phyloP scores from a whole-genome alignment of 92 coral and sea anemone genomes.

The Bergia puertoricense region DNA sequence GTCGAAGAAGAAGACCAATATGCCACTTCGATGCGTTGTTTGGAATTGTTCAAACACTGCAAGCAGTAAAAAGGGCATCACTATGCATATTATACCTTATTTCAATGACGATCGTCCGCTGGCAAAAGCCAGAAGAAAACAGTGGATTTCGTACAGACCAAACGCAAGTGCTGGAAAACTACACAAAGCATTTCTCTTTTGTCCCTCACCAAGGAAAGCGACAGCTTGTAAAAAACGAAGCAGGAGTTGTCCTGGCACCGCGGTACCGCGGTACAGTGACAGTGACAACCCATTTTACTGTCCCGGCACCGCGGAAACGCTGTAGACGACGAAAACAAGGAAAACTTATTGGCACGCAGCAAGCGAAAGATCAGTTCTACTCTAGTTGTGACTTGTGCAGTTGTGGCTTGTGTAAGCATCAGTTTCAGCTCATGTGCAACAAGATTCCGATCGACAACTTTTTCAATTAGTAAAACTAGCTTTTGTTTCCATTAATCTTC shows the following conservation, averaged over 20 bases:
- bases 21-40: conserved; percentile 8
- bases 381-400: conserved; percentile 17
- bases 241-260: conserved; percentile 22
- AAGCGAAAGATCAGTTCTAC: conserved; percentile 22
- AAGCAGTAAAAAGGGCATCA: conserved; percentile 13
- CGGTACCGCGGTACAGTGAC: conserved; percentile 12
- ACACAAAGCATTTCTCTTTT: conserved; percentile 1
- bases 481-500: conserved; percentile 10
- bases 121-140: conserved; percentile 18
- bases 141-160: conserved; percentile 3
- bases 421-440: conserved; percentile 32
- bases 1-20: conserved; percentile 19
- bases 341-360: conserved; percentile 8
- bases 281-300: too few species aligned
- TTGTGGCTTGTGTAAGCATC: conserved; percentile 9
- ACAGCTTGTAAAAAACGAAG: conserved; percentile 8
- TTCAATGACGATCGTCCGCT: conserved; percentile 1
- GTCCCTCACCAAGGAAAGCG: conserved; percentile 9
- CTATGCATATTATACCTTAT: conserved; percentile 19
- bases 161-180: not conserved
- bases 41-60: conserved; percentile 12
- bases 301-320: too few species aligned
- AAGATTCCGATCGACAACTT: conserved; percentile 14
- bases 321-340: not conserved
- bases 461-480: conserved; percentile 17